These are phyloP conservation scores for Drosophila picticornis DNA, from an alignment of 2,888 invertebrate genomes.

Conservation along the genomic window DNA sequence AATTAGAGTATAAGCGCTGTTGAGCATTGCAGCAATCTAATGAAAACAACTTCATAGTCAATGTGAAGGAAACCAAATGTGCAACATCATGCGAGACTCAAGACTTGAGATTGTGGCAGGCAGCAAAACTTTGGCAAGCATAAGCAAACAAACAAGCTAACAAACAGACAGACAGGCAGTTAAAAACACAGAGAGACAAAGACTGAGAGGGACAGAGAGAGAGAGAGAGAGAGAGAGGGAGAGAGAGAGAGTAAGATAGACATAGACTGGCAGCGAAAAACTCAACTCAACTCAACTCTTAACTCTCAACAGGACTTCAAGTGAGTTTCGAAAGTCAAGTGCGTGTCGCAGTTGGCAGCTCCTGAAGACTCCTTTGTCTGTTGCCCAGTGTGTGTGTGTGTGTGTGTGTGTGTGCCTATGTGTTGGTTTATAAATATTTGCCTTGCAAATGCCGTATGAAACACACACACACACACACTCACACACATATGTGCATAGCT, in stretches of 20 bases:
- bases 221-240: constrained; percentile 1
- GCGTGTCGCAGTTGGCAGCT: constrained; percentile 73
- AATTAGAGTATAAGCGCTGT: constrained; percentile 29
- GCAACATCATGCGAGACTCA: constrained; percentile 55
- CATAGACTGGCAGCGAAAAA: constrained; percentile 33
- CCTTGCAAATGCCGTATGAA: constrained; percentile 63
- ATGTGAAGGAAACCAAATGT: constrained; percentile 57
- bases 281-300: constrained; percentile 49
- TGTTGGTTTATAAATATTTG: constrained; percentile 76
- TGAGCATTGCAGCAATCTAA: constrained; percentile 63
- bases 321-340: constrained; percentile 80
- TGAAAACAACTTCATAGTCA: constrained; percentile 64
- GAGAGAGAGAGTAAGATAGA: constrained; percentile 3
- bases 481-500: constrained; percentile 5
- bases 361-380: constrained; percentile 50
- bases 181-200: constrained; percentile 8
- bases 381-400: constrained; percentile 1
- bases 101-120: constrained; percentile 37
- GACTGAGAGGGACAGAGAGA: constrained; percentile 1
- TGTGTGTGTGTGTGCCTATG: constrained; percentile 32
- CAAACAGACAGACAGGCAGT: constrained; percentile 23
- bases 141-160: constrained; percentile 55
- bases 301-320: constrained; percentile 67
- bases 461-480: constrained; percentile 11
- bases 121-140: constrained; percentile 56